Evolutionary conservation across 2,888 invertebrate genomes (phyloP).

Genomic region (Sycophila texana): DNA sequence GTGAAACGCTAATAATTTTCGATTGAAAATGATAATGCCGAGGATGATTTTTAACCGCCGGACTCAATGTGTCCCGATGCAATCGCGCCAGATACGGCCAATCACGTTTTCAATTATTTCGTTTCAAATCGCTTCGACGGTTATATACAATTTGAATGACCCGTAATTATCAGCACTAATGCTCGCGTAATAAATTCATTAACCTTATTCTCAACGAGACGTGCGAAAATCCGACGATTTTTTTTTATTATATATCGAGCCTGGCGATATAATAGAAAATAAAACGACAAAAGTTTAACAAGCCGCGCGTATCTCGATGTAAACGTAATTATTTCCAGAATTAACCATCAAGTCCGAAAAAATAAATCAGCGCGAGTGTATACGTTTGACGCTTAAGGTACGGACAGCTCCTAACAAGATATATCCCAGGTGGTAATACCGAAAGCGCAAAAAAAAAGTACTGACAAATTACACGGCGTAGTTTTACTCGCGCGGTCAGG

Average conservation of each 20-base stretch:
- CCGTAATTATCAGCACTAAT: background rate
- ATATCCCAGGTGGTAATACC: too few species aligned
- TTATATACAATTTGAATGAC: background rate
- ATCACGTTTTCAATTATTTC: conserved; percentile 40
- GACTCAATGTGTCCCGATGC: conserved; percentile 9
- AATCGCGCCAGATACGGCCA: conserved; percentile 3
- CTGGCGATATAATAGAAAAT: background rate
- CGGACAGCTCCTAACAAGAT: too few species aligned
- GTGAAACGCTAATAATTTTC: conserved; percentile 34
- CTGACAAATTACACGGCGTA: conserved; percentile 38
- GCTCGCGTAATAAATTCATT: too few species aligned
- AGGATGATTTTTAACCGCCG: background rate
- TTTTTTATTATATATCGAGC: too few species aligned
- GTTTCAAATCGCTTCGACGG: conserved; percentile 12
- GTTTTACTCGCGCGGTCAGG: background rate
- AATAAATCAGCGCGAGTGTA: background rate
- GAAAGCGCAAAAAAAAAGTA: conserved; percentile 20
- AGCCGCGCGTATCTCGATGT: too few species aligned
- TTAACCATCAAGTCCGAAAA: too few species aligned
- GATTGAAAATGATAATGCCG: conserved; percentile 42
- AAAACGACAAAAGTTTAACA: too few species aligned
- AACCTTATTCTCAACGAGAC: too few species aligned
- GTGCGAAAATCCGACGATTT: too few species aligned
- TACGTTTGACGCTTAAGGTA: background rate
- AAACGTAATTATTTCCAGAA: too few species aligned